Percentiles rank a stretch among this genome's conserved stretches.
These are phyloP conservation scores for Sander vitreus DNA, from an alignment of 2,113 vertebrate species.

Conservation along the genomic window DNA sequence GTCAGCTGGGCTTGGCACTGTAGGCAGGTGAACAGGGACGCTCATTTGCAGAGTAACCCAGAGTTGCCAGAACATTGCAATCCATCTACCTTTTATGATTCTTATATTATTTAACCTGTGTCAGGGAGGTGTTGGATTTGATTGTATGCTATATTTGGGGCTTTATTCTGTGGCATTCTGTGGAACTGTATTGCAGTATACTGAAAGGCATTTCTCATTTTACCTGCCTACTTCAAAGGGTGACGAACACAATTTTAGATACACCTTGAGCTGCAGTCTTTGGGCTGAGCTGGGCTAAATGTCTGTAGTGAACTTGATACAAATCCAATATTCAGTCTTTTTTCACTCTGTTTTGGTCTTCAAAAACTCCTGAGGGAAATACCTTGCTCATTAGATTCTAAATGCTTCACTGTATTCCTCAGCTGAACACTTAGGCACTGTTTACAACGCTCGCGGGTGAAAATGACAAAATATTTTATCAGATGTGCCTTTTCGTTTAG, in stretches of 20 bases:
- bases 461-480: too few species aligned
- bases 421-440: too few species aligned
- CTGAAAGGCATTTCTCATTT: background rate
- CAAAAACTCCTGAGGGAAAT: too few species aligned
- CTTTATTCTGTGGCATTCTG: background rate
- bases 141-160: background rate
- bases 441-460: too few species aligned
- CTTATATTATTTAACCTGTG: too few species aligned
- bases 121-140: background rate
- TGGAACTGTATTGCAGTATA: background rate
- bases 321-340: too few species aligned
- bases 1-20: conserved; percentile 51
- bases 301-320: background rate
- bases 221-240: background rate
- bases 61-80: background rate
- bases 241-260: background rate
- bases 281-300: background rate
- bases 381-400: too few species aligned
- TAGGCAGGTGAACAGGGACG: conserved; percentile 41
- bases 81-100: background rate
- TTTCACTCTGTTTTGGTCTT: too few species aligned
- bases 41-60: conserved; percentile 38
- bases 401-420: background rate
- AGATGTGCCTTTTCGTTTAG: too few species aligned
- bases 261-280: background rate